Evolutionary conservation across 2,888 invertebrate genomes (phyloP), one percentile per base, ranked within the genome.

Genomic region (Sicus ferrugineus): DNA sequence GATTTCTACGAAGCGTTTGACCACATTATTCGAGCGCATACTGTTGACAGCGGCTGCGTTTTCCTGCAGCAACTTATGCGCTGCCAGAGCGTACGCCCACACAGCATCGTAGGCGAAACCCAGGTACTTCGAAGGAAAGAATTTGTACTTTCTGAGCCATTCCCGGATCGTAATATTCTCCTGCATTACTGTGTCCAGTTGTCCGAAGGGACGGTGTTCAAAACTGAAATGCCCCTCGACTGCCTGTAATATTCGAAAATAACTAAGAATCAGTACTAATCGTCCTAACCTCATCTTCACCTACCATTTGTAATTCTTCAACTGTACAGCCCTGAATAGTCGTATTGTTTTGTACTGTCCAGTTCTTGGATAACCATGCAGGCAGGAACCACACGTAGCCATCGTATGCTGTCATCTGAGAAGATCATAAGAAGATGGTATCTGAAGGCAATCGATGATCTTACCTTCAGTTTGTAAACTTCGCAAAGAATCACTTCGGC

Each of bases 361-460:
- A 92, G 73, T 88, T 84, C 2, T 86, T 81, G 7, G 88, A 87
- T 23, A 92, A 86, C 91, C 93, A 92, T 42, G 89, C 87, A 0
- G 96, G 94, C 69, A 96, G 86, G 80, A 96, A 93, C 96, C 96
- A 96, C 2, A 93, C 92, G 83, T 92, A 93, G 48, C 93, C 93
- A 75, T 92, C 84, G 59, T 83, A 81, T 0, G 90, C 90, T 26
- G 90, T 89, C 89, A 94, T 93, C 72, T 90, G 88, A 72, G 89
- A 87, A 77, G 87, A 56, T 9, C 5, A 46, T 19, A n/a, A 50
- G 21, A 28, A 42, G 54, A 70, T 2, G 16, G 34, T 16, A 6
- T 48, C 21, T 48, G 48, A 6, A 21, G 21, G 21, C n/a, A 19
- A 59, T 62, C 50, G 38, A 50, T 64, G 11, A 7, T 28, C 77